A percentile compares a stretch with the other conserved stretches of the same genome.
These are phyloP conservation scores for Charina bottae DNA, from an alignment of 2,113 vertebrate genomes.

Conservation along the genomic window DNA sequence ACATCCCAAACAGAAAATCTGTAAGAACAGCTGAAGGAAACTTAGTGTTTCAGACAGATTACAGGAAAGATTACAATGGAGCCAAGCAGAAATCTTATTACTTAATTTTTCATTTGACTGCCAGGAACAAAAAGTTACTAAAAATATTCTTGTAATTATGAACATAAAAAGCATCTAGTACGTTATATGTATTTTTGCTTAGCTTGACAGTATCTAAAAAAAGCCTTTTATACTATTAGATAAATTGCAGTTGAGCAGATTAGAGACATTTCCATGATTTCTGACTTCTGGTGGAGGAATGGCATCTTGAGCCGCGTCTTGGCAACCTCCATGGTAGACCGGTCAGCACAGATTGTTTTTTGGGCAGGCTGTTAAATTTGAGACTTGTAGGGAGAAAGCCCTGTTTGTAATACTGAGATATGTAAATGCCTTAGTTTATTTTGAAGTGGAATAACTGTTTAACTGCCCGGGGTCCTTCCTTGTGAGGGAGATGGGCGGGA, in stretches of 20 bases:
- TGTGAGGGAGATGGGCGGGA: too few relatives aligned
- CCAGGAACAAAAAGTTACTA: constrained; percentile 53
- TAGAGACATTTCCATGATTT: background rate
- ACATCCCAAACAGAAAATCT: background rate
- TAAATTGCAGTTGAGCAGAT: background rate
- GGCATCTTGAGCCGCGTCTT: too few relatives aligned
- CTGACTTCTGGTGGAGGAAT: background rate
- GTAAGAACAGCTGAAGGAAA: constrained; percentile 51
- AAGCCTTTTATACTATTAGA: background rate
- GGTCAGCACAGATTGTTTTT: too few relatives aligned
- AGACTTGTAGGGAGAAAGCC: too few relatives aligned
- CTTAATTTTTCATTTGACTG: constrained; percentile 34
- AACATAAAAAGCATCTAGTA: background rate
- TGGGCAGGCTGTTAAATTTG: too few relatives aligned
- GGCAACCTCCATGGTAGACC: too few relatives aligned
- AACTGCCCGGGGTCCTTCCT: too few relatives aligned
- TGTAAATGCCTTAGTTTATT: too few relatives aligned
- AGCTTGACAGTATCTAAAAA: background rate
- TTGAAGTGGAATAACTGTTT: too few relatives aligned
- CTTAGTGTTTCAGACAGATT: constrained; percentile 36
- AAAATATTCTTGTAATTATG: constrained; percentile 32
- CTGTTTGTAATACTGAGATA: too few relatives aligned
- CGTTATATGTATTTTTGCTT: background rate
- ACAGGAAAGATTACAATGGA: constrained; percentile 61
- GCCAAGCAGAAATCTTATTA: constrained; percentile 26